These are phyloP conservation scores for Ennomos erosarius DNA, from an alignment of 2,888 invertebrate genomes.

Conservation along the genomic window DNA sequence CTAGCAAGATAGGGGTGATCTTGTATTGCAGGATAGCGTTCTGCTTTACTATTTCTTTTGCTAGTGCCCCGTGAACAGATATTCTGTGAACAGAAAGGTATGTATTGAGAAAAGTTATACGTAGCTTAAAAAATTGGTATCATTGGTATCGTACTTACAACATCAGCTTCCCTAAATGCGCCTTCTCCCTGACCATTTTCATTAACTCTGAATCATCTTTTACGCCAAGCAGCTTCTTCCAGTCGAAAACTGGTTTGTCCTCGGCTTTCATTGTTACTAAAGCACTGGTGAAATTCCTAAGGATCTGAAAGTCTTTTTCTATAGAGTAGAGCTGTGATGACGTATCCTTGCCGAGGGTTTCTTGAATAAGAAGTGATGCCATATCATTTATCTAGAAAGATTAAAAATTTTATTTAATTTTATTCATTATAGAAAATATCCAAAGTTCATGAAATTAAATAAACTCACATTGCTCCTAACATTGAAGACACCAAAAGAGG, in stretches of 20 bases:
- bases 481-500: slow-evolving; percentile 70
- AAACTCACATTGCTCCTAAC: slow-evolving; percentile 72
- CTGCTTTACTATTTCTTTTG: slow-evolving; percentile 76
- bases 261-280: slow-evolving; percentile 51
- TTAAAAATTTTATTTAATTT: too few relatives aligned
- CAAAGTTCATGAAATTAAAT: not conserved
- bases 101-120: not conserved
- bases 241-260: slow-evolving; percentile 48
- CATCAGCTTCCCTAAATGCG: slow-evolving; percentile 66
- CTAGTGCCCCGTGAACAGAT: slow-evolving; percentile 75
- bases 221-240: slow-evolving; percentile 59
- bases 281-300: slow-evolving; percentile 62
- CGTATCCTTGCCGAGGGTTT: slow-evolving; percentile 75
- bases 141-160: slow-evolving; percentile 59
- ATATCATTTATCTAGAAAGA: slow-evolving; percentile 71
- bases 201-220: slow-evolving; percentile 60
- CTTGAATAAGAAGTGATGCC: slow-evolving; percentile 74
- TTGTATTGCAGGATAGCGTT: slow-evolving; percentile 73
- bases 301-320: slow-evolving; percentile 64
- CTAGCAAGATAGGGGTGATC: slow-evolving; percentile 65
- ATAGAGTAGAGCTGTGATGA: slow-evolving; percentile 66
- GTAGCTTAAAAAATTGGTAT: too few relatives aligned
- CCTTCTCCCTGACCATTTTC: slow-evolving; percentile 55
- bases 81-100: slow-evolving; percentile 56
- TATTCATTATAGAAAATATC: too few relatives aligned